Base-by-base conservation (phyloP, 2,797 vertebrate genomes). In the Alouatta caraya region DNA sequence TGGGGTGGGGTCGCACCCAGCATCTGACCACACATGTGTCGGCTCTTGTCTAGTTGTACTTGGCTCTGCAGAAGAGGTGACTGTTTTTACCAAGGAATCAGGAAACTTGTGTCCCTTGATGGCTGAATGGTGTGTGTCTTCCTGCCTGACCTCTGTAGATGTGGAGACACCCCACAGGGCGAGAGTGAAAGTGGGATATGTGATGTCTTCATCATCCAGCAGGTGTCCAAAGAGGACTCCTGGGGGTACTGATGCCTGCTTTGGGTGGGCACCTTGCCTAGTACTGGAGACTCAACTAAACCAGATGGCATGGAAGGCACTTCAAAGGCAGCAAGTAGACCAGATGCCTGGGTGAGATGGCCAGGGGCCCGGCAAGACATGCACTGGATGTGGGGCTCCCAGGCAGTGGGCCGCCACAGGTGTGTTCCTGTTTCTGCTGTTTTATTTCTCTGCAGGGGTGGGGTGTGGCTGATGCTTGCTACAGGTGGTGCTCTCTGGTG, bases 291-390 rank as follows among this genome's bases (percentile, higher is more conserved):
- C 33, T n/a, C 15, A 67, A 19, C 64, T n/a, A 67, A 67, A 67
- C 33, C 64, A 4, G 64, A 67, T 67, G 64, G 33, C 33, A 17
- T 67, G 15, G 33, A 67, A 67, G 15, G 33, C 8, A 17, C 61
- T 67, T 15, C 8, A 33, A n/a, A 67, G 33, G 33, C 17, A 37
- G 67, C n/a, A 21, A 39, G 33, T 37, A 19, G n/a, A 37, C n/a
- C 67, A 10, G 8, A 72, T 0, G 0, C 30, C 11, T 2, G 15
- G 79, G 46, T 4, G 8, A 26, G 44, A 4, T 8, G 11, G n/a
- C n/a, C 6, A 15, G n/a, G 57, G 48, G 13, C 17, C 22, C 28
- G 6, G 2, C 8, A 26, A 46, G 57, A 12, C 70, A 24, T 7
- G 12, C 44, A 2, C 67, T 11, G 4, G 67, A 9, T 72, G 67